Conservation (phyloP, 2,797 vertebrate species). For the Cossypha caffra region DNA sequence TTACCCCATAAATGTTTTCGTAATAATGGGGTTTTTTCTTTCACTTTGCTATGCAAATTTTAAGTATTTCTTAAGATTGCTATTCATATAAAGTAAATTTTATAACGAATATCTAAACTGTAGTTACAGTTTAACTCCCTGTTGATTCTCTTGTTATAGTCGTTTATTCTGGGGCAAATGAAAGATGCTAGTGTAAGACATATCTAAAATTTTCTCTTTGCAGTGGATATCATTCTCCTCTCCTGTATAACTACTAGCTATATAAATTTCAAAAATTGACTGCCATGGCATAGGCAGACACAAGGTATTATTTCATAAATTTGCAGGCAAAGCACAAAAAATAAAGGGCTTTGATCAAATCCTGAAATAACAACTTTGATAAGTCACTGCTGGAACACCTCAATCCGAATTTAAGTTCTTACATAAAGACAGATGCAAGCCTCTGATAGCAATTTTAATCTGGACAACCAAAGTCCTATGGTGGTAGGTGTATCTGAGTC, state of each 20-base stretch:
- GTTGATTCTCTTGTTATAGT: not conserved
- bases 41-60: not conserved
- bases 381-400: not conserved
- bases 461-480: not conserved
- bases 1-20: not conserved
- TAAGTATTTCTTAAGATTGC: not conserved
- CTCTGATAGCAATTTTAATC: not conserved
- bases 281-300: not conserved
- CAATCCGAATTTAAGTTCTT: not conserved
- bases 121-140: not conserved
- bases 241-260: not conserved
- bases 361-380: not conserved
- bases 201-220: not conserved
- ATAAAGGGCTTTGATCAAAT: not conserved
- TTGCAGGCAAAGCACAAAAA: not conserved
- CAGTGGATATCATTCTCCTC: not conserved
- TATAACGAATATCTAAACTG: not conserved
- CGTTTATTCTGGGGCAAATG: not conserved
- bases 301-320: not conserved
- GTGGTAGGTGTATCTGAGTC: not conserved
- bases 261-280: not conserved
- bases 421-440: not conserved
- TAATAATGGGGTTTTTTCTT: not conserved
- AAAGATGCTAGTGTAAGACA: not conserved
- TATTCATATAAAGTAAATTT: not conserved